These are phyloP conservation scores for Aurelia sp. DNA, from an alignment of 30 jellyfish, hydroid and myxozoan species.

Conservation along the genomic window DNA sequence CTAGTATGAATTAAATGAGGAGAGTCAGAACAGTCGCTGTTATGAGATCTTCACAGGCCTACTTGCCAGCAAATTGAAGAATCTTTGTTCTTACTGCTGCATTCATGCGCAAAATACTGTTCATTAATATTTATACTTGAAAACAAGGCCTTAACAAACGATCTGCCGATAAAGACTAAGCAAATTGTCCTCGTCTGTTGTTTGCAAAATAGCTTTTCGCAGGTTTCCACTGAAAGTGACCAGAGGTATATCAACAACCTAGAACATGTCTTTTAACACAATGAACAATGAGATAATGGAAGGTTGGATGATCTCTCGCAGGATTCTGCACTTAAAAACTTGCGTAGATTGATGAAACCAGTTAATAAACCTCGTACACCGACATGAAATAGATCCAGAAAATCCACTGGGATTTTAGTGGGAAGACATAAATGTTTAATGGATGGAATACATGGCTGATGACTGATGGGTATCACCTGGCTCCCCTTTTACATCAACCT, in stretches of 20 bases:
- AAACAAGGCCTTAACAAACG: constrained; percentile 68
- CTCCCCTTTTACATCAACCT: constrained; percentile 15
- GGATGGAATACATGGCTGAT: constrained; percentile 25
- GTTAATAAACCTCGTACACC: constrained; percentile 17
- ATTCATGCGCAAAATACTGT: constrained; percentile 34
- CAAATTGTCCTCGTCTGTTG: constrained; percentile 72
- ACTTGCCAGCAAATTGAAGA: constrained; percentile 47
- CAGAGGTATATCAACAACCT: constrained; percentile 17
- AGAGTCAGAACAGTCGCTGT: not conserved
- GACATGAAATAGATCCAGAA: constrained; percentile 62
- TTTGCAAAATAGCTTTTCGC: constrained; percentile 36
- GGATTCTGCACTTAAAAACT: not conserved
- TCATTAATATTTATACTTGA: constrained; percentile 60
- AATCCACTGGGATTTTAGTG: constrained; percentile 25
- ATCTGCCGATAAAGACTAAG: constrained; percentile 51
- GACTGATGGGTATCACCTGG: constrained; percentile 58
- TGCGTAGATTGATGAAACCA: constrained; percentile 4
- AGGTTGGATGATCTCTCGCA: not conserved
- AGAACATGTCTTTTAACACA: constrained; percentile 22
- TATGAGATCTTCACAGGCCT: not conserved
- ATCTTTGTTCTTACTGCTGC: constrained; percentile 30
- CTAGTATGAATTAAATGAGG: not conserved
- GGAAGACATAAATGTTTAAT: constrained; percentile 49
- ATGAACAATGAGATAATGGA: constrained; percentile 12
- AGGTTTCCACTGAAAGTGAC: constrained; percentile 42